phyloP scores from a whole-genome alignment of 2,113 vertebrate genomes.

The Hippocampus abdominalis region DNA sequence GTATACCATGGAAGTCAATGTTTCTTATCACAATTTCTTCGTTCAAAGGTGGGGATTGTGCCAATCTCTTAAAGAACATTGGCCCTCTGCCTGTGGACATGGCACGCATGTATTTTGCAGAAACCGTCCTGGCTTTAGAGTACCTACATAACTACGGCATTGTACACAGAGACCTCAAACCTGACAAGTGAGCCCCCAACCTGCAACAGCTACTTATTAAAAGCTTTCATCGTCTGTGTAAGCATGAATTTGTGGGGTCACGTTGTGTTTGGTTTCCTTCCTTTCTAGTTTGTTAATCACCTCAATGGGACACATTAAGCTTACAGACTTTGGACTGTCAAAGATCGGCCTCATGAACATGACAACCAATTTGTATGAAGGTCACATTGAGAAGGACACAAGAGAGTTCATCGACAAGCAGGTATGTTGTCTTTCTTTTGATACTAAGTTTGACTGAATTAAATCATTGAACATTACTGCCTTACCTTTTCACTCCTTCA shows the following conservation, averaged over 20 bases:
- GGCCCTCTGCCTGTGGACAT: conserved; percentile 91
- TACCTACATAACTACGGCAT: conserved; percentile 96
- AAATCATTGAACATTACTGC: background rate
- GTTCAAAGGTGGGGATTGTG: conserved; percentile 85
- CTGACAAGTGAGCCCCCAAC: conserved; percentile 85
- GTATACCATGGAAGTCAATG: background rate
- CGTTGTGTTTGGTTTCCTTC: conserved; percentile 17
- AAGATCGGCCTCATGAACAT: conserved; percentile 97
- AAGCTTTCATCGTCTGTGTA: conserved; percentile 9
- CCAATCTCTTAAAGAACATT: conserved; percentile 91
- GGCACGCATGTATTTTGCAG: conserved; percentile 93
- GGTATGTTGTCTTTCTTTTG: conserved; percentile 58
- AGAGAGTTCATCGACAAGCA: conserved; percentile 94
- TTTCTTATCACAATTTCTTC: conserved; percentile 3
- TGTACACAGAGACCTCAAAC: conserved; percentile 94
- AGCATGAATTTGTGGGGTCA: background rate
- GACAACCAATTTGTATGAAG: conserved; percentile 95
- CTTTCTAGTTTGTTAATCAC: conserved; percentile 87
- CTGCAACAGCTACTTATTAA: background rate
- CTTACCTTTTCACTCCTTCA: background rate
- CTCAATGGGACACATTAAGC: conserved; percentile 93
- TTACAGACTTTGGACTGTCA: conserved; percentile 92
- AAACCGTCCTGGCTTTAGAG: conserved; percentile 89
- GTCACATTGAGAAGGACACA: conserved; percentile 92
- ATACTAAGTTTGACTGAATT: background rate